Evolutionary conservation across 2,797 vertebrate species (phyloP).

Genomic region (Ara ararauna): DNA sequence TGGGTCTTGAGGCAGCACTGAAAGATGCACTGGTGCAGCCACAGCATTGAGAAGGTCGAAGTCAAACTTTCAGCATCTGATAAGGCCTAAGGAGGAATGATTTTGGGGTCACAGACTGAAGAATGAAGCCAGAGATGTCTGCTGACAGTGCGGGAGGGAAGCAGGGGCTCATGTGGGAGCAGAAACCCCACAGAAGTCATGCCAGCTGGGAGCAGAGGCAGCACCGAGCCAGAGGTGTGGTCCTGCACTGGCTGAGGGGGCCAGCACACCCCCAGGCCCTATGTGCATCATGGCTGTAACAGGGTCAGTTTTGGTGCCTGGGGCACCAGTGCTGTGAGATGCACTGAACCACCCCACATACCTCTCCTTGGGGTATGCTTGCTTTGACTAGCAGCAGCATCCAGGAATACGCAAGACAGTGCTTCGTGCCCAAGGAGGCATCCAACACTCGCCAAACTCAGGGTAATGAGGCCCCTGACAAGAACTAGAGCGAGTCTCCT

Average conservation of each 20-base stretch:
- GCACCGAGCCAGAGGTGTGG: background rate
- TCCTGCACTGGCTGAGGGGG: rapidly evolving
- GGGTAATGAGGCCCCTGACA: background rate
- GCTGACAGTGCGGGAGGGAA: background rate
- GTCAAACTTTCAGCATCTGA: background rate
- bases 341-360: background rate
- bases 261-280: too few species aligned
- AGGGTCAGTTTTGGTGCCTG: too few species aligned
- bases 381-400: background rate
- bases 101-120: background rate
- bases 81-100: background rate
- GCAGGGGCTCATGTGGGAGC: background rate
- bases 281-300: rapidly evolving
- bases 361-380: rapidly evolving
- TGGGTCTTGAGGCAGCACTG: background rate
- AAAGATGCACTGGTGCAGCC: background rate
- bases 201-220: rapidly evolving
- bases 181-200: background rate
- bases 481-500: background rate
- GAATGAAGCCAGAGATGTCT: background rate
- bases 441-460: rapidly evolving
- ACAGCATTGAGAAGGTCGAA: rapidly evolving
- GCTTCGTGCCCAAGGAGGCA: rapidly evolving
- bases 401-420: background rate
- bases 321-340: background rate